A percentile compares a stretch with the other conserved stretches of the same genome.
Conservation (phyloP, 2,888 invertebrate species). For the Phrixothrix hirtus region DNA sequence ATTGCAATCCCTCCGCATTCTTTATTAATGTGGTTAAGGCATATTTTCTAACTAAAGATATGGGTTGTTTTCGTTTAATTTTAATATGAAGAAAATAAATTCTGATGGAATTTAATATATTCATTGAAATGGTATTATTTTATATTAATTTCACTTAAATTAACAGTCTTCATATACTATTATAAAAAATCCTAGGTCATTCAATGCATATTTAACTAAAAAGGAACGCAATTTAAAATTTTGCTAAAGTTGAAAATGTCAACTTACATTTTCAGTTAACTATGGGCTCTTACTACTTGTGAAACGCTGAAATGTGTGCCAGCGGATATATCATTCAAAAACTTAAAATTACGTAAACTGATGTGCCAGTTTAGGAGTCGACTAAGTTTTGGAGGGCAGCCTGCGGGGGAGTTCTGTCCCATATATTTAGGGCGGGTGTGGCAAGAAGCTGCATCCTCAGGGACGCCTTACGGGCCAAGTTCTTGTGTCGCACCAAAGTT, state of each 20-base stretch:
- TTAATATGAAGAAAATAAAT: too few species aligned
- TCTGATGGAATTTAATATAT: too few species aligned
- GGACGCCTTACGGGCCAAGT: constrained; percentile 36
- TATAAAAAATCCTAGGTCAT: too few species aligned
- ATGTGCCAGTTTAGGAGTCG: constrained; percentile 21
- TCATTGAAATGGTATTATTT: too few species aligned
- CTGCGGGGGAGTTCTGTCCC: constrained; percentile 36
- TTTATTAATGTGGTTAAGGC: constrained; percentile 22
- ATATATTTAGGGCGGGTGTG: constrained; percentile 36
- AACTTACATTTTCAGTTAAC: too few species aligned
- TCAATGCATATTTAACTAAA: too few species aligned
- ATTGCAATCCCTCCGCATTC: constrained; percentile 12
- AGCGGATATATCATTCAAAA: constrained; percentile 21
- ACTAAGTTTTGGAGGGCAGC: constrained; percentile 37
- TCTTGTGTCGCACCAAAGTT: constrained; percentile 33
- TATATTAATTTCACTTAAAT: too few species aligned
- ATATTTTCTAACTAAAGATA: too few species aligned
- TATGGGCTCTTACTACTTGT: constrained; percentile 1
- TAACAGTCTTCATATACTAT: too few species aligned
- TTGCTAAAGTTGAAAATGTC: too few species aligned
- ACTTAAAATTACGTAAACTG: constrained; percentile 25
- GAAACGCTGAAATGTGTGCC: constrained; percentile 11
- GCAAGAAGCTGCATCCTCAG: constrained; percentile 33
- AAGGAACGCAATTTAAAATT: too few species aligned
- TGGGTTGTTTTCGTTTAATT: too few species aligned